Percentiles rank a stretch among this genome's conserved stretches.
These are phyloP conservation scores for Serinus canaria DNA, from an alignment of 2,113 vertebrate genomes.

Conservation along the genomic window DNA sequence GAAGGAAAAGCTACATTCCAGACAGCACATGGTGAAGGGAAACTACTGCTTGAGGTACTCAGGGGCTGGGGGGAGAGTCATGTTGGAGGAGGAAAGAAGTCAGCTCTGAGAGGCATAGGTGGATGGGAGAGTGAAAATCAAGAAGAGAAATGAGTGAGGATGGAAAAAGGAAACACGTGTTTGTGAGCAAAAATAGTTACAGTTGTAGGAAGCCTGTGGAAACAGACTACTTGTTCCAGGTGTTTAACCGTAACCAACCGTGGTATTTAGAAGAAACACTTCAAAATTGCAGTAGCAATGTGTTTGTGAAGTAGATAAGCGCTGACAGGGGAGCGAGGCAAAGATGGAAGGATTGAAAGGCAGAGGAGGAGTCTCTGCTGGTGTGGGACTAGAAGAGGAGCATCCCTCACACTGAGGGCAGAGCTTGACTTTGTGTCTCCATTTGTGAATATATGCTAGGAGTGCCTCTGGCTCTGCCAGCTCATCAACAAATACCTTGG, in stretches of 20 bases:
- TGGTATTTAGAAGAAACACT: not conserved
- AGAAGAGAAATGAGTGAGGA: not conserved
- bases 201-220: slow-evolving; percentile 34
- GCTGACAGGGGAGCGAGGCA: not conserved
- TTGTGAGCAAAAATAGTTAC: slow-evolving; percentile 28
- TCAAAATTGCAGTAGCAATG: not conserved
- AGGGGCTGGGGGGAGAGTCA: not conserved
- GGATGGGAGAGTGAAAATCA: not conserved
- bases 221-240: slow-evolving; percentile 20
- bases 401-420: accelerated
- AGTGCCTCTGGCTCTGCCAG: not conserved
- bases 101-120: not conserved
- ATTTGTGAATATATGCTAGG: accelerated
- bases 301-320: not conserved
- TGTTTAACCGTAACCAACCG: slow-evolving; percentile 15
- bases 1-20: not conserved
- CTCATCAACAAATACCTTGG: not conserved
- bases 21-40: not conserved
- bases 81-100: not conserved
- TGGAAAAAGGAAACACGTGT: slow-evolving; percentile 63
- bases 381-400: not conserved
- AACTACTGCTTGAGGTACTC: not conserved
- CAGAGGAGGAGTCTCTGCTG: not conserved
- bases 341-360: not conserved
- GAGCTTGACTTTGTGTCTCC: not conserved